A percentile compares a stretch with the other conserved stretches of the same genome.
phyloP scores from a whole-genome alignment of 2,113 vertebrate genomes.

The Cyanistes caeruleus region DNA sequence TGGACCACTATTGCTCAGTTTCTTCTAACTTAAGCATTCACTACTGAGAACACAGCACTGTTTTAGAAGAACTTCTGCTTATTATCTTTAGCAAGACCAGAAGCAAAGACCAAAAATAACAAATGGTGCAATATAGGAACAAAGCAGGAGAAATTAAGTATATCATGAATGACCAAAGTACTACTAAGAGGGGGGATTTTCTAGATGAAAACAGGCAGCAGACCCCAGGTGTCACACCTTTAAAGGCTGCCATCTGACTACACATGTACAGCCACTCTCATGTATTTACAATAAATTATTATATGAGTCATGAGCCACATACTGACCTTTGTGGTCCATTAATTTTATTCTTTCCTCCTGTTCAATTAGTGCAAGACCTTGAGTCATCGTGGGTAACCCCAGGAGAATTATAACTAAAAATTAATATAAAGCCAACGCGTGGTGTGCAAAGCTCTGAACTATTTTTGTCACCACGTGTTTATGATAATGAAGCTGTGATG shows the following conservation, averaged over 20 bases:
- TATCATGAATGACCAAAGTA: not conserved
- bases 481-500: slow-evolving; percentile 50
- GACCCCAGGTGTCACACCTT: not conserved
- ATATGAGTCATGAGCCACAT: slow-evolving; percentile 17
- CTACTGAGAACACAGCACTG: not conserved
- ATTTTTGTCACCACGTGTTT: slow-evolving; percentile 16
- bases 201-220: not conserved
- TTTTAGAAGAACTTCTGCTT: not conserved
- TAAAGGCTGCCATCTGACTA: not conserved
- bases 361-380: slow-evolving; percentile 63
- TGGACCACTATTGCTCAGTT: not conserved
- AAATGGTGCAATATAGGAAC: not conserved
- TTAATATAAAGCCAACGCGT: not conserved
- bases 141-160: not conserved
- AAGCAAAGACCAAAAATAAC: not conserved
- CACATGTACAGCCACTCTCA: not conserved
- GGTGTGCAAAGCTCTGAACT: slow-evolving; percentile 3
- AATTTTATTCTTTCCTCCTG: slow-evolving; percentile 59
- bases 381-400: slow-evolving; percentile 39
- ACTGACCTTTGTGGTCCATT: slow-evolving; percentile 63
- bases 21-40: not conserved
- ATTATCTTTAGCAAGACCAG: not conserved
- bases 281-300: slow-evolving; percentile 27
- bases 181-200: rapidly evolving
- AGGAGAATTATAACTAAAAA: slow-evolving; percentile 44